These are phyloP conservation scores for Typhlomys cinereus DNA, from an alignment of 2,113 vertebrate species.

Conservation along the genomic window DNA sequence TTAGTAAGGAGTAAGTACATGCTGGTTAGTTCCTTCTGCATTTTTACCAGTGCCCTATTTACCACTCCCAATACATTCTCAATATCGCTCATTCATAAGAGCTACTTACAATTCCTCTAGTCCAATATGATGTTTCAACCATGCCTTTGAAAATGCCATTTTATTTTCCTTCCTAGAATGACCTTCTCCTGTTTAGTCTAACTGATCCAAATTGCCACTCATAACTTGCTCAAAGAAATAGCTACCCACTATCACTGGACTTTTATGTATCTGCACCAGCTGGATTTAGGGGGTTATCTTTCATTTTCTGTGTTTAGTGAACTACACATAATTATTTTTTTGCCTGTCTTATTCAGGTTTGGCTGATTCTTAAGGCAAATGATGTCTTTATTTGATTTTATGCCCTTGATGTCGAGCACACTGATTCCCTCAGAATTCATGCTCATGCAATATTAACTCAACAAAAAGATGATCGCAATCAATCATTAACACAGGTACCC, in stretches of 20 bases:
- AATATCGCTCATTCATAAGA: background rate
- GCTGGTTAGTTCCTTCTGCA: background rate
- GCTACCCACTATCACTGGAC: background rate
- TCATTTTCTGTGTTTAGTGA: background rate
- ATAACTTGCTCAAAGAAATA: background rate
- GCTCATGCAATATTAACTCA: background rate
- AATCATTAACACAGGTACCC: background rate
- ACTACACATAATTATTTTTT: background rate
- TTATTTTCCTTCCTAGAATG: background rate
- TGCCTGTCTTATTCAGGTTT: conserved; percentile 1
- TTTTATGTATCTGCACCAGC: background rate
- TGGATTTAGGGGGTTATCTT: background rate
- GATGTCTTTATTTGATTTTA: background rate
- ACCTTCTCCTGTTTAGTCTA: background rate
- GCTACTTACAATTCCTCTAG: background rate
- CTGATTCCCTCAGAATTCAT: background rate
- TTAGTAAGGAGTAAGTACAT: background rate
- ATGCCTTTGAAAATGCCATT: background rate
- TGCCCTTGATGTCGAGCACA: background rate
- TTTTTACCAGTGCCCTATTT: background rate
- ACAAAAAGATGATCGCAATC: conserved; percentile 3
- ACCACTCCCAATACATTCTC: background rate
- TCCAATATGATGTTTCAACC: background rate
- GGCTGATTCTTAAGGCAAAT: background rate
- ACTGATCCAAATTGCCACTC: background rate